Percentiles rank a stretch among this genome's conserved stretches.
Conservation (phyloP, 2,797 vertebrate species). For the Enteromius afrohamiltoni region DNA sequence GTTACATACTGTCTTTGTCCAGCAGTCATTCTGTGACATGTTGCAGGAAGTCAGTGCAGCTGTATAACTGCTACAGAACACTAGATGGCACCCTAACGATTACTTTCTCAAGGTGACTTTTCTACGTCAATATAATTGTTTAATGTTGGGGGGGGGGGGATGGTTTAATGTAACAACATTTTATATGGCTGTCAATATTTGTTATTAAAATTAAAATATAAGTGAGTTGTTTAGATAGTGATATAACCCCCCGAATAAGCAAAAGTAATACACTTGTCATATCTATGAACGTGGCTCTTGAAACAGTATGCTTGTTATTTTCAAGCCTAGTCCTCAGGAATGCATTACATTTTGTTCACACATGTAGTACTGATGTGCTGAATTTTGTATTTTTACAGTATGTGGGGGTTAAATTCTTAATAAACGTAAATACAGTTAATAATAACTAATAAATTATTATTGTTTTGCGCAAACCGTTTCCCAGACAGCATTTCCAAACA, state of each 20-base stretch:
- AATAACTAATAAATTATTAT: background rate
- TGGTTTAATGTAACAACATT: background rate
- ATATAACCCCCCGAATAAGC: background rate
- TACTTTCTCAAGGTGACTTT: constrained; percentile 8
- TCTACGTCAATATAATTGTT: background rate
- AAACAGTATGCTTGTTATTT: background rate
- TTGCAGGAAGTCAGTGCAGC: background rate
- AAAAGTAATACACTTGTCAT: background rate
- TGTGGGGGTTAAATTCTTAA: background rate
- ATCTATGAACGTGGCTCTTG: background rate
- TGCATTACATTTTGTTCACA: background rate
- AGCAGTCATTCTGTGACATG: constrained; percentile 2
- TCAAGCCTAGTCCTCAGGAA: background rate
- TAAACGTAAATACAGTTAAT: background rate
- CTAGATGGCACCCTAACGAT: constrained; percentile 64
- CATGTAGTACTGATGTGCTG: background rate
- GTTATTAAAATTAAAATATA: background rate
- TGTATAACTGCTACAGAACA: constrained; percentile 62
- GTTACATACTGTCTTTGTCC: constrained; percentile 23
- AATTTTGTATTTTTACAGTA: background rate
- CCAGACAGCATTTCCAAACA: background rate
- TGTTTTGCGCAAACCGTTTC: background rate
- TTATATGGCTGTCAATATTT: background rate
- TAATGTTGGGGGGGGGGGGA: background rate
- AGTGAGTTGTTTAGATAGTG: background rate